Conservation (phyloP, 2,113 vertebrate genomes). For the Chaetura pelagica region DNA sequence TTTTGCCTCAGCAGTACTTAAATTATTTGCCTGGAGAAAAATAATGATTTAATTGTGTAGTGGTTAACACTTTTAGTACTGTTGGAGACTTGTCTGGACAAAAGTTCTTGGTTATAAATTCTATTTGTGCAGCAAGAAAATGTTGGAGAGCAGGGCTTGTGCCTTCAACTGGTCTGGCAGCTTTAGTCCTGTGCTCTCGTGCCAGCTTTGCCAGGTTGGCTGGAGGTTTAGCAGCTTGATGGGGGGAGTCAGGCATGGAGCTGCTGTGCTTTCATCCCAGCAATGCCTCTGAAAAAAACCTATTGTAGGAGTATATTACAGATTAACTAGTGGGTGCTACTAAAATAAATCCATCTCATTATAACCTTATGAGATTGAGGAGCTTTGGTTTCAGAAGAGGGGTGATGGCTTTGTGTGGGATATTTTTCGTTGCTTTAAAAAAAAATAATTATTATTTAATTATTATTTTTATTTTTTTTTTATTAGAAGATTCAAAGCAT, state of each 20-base stretch:
- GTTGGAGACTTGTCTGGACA: not conserved
- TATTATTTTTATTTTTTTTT: not conserved
- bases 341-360: not conserved
- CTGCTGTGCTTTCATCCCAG: not conserved
- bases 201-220: not conserved
- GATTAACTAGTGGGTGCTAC: not conserved
- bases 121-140: not conserved
- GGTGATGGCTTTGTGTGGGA: too few species aligned
- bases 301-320: not conserved
- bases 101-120: not conserved
- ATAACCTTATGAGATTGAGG: not conserved
- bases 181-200: not conserved
- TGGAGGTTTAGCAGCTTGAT: not conserved
- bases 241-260: not conserved
- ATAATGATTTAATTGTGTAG: not conserved
- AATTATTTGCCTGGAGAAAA: slow-evolving; percentile 30
- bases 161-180: not conserved
- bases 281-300: not conserved
- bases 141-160: not conserved
- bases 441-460: too few species aligned
- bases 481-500: not conserved
- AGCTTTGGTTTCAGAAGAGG: not conserved
- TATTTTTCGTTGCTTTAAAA: too few species aligned
- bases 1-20: slow-evolving; percentile 24
- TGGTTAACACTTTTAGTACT: not conserved